Conservation (phyloP, 2,888 invertebrate genomes). For the Hipparchia sbordonii region DNA sequence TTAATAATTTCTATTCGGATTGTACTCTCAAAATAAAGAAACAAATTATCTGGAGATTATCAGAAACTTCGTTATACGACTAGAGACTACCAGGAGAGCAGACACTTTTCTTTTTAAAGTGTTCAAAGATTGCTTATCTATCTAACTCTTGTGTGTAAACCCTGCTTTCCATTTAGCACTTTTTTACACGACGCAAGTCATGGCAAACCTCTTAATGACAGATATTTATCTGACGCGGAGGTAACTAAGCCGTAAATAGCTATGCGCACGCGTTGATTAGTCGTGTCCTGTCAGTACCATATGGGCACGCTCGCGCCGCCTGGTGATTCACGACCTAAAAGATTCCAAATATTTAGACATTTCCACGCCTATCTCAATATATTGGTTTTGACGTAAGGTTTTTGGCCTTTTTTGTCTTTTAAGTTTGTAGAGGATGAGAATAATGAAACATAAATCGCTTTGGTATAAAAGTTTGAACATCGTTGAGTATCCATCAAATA, state of each 20-base stretch:
- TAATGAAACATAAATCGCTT: neutral
- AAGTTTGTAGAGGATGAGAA: neutral
- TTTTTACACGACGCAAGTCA: constrained; percentile 21
- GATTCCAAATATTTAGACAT: constrained; percentile 39
- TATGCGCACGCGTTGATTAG: constrained; percentile 48
- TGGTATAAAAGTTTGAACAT: neutral
- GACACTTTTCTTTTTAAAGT: neutral
- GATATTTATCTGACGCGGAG: constrained; percentile 38
- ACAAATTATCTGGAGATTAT: neutral
- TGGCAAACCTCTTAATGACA: constrained; percentile 30
- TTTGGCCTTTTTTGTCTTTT: neutral
- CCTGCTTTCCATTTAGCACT: neutral
- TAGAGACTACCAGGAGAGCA: neutral
- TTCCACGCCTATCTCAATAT: constrained; percentile 29
- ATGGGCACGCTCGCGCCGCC: constrained; percentile 48
- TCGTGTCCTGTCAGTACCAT: constrained; percentile 45
- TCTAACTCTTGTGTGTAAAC: neutral
- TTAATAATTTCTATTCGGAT: neutral
- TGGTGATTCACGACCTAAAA: constrained; percentile 45
- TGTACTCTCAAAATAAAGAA: neutral
- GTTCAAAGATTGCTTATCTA: neutral
- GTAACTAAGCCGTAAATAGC: constrained; percentile 50
- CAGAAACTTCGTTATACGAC: neutral
- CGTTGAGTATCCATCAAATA: neutral
- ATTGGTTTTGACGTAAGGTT: constrained; percentile 16